Percentiles rank a stretch among this genome's conserved stretches.
phyloP scores from a whole-genome alignment of 2,113 vertebrate species.

The Lepus europaeus region DNA sequence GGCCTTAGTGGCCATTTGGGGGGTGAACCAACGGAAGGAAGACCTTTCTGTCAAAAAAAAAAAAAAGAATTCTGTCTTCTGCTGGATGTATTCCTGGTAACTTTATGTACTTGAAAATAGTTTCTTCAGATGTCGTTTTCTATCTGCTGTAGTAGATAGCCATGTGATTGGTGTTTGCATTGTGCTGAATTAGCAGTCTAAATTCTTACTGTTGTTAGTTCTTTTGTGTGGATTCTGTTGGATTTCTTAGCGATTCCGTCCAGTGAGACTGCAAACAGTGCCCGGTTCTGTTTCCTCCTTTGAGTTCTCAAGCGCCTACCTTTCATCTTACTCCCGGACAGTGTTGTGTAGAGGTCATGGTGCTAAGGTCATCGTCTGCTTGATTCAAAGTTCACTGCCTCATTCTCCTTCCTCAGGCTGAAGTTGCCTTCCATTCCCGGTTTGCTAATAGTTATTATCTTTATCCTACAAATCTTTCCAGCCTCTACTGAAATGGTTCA shows the following conservation, averaged over 20 bases:
- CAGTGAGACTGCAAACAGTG: neutral
- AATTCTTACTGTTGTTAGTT: slow-evolving; percentile 52
- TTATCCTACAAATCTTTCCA: slow-evolving; percentile 20
- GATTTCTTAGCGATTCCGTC: neutral
- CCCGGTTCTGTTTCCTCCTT: neutral
- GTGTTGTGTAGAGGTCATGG: too few relatives aligned
- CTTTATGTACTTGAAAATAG: slow-evolving; percentile 30
- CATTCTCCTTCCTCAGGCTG: slow-evolving; percentile 16
- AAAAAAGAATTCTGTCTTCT: neutral
- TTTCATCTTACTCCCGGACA: neutral
- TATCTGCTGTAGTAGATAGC: slow-evolving; percentile 27
- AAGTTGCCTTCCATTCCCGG: neutral
- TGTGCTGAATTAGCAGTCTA: slow-evolving; percentile 8
- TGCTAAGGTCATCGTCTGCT: neutral
- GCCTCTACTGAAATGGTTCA: slow-evolving; percentile 16
- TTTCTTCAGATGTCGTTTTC: slow-evolving; percentile 46
- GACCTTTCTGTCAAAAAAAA: too few relatives aligned
- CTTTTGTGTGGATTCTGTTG: neutral
- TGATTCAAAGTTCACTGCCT: neutral
- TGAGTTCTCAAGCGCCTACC: neutral
- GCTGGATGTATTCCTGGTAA: neutral
- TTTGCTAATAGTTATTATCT: slow-evolving; percentile 7
- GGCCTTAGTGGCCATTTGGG: too few relatives aligned
- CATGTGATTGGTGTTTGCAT: slow-evolving; percentile 6
- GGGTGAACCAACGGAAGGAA: too few relatives aligned